Base-by-base conservation (phyloP, 1,140 invertebrate species). In the Ladona fulva region DNA sequence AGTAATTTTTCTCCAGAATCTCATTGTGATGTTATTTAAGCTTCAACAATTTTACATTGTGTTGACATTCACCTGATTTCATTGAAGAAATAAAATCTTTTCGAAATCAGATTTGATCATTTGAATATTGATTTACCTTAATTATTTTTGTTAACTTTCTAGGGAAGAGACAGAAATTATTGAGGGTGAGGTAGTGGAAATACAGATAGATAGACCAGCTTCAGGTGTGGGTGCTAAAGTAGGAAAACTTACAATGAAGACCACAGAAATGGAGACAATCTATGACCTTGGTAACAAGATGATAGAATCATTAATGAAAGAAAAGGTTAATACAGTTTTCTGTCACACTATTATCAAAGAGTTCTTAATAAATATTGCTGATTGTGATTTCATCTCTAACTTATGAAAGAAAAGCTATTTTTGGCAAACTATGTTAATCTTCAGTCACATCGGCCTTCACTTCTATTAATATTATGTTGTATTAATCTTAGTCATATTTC, bases 181-280 rank as follows among this genome's bases (percentile, higher is more conserved):
- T 80, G 97, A 99, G 84, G 98, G 98, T 10, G 98, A 99, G 87
- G 98, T 99, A 24, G 97, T 99, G 0, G 97, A 99, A 83, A 92
- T 99, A 52, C 95, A 98, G 86, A 94, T 99, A 75, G 98, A 99
- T 83, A 88, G 97, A 75, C 96, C 97, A 1, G 95, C 95, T 0
- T 92, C 94, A 7, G 95, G 95, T 0, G 92, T 94, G 0, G 97
- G 97, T 0, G 93, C 94, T 0, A 96, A 98, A 87, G 89, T 93
- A 74, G 92, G 97, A 0, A 97, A 99, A 83, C 86, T 99, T 1
- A 99, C 97, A 0, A 85, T 99, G 24, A 99, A 99, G 88, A 99
- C 97, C 1, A 99, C 97, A 0, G 98, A 99, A 85, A 99, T 99
- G 98, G 98, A 99, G 86, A 99, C 98, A 0, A 93, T 99, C 79